Evolutionary conservation across 2,113 vertebrate genomes (phyloP), one percentile per base, ranked within the genome.

Genomic region (Raja brachyura): DNA sequence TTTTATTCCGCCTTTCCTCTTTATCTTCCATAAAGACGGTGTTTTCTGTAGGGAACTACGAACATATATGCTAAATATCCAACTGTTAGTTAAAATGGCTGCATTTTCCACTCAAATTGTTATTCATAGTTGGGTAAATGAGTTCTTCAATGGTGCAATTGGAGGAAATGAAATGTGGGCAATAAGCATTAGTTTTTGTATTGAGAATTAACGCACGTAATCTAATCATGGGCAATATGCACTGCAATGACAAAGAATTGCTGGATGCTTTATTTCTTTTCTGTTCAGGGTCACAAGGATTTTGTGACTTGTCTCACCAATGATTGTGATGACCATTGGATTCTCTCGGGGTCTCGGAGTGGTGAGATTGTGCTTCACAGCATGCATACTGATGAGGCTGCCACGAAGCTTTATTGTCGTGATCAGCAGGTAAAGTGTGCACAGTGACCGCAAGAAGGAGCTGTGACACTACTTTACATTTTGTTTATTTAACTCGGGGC

Each of bases 331-430:
- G 90, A 73, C 39, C 68, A 73, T 22, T 74, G 39, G 10, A 48
- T 92, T 54, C 20, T 92, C 66, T 92, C 90, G 14, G 90, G 90
- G 33, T 92, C 90, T 54, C 90, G 8, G 33, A 28, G 31, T 74
- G 90, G 90, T 92, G 66, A 92, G 20, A 92, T 92, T 73, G 39
- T 92, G 73, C 90, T 92, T 31, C 90, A 92, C 68, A 74, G 33
- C 66, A 70, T 54, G 20, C 31, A 28, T 11, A 54, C 66, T 4
- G 68, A 70, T 73, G 33, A 92, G 68, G 39, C 7, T 48, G 20
- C 18, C n/a, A 7, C 20, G 8, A 74, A 33, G 11, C 70, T 74
- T 28, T 92, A 33, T 39, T 74, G 33, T 54, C 8, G 33, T 4
- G 73, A 39, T 73, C 90, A 74, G 31, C 68, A 73, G 66, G 90